Conservation (phyloP, 2,797 vertebrate species). For the Pachyuromys duprasi region DNA sequence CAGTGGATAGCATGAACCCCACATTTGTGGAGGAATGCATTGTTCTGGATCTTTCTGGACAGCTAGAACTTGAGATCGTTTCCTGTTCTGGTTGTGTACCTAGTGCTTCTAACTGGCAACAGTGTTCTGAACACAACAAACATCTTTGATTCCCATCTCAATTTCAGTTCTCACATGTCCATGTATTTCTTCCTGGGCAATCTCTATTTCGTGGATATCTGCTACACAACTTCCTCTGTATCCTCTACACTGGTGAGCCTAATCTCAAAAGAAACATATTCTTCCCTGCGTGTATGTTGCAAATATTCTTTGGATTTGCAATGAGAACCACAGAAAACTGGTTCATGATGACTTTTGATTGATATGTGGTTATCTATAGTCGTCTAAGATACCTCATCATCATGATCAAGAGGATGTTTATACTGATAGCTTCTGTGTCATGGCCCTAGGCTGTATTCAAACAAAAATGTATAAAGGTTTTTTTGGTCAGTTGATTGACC, state of each 20-base stretch:
- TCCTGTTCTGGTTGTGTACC: slow-evolving; percentile 66
- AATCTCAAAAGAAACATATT: slow-evolving; percentile 72
- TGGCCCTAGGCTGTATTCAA: slow-evolving; percentile 64
- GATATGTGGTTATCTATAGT: slow-evolving; percentile 72
- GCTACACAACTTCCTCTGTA: slow-evolving; percentile 65
- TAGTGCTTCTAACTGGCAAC: slow-evolving; percentile 73
- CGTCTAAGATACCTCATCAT: slow-evolving; percentile 65
- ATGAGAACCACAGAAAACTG: slow-evolving; percentile 73
- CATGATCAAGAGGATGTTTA: slow-evolving; percentile 51
- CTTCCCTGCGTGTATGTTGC: slow-evolving; percentile 64
- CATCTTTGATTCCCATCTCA: slow-evolving; percentile 16
- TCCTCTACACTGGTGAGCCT: slow-evolving; percentile 66
- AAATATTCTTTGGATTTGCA: slow-evolving; percentile 76
- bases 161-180: not conserved
- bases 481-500: slow-evolving; percentile 65
- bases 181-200: slow-evolving; percentile 78
- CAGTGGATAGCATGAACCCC: slow-evolving; percentile 52
- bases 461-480: slow-evolving; percentile 62
- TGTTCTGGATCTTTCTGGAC: slow-evolving; percentile 69
- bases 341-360: slow-evolving; percentile 77
- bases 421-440: slow-evolving; percentile 43
- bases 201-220: slow-evolving; percentile 76
- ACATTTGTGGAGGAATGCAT: slow-evolving; percentile 66
- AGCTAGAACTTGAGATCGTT: slow-evolving; percentile 52
- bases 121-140: slow-evolving; percentile 65